Evolutionary conservation across 1,140 invertebrate genomes (phyloP).

Genomic region (Platyura marginata): DNA sequence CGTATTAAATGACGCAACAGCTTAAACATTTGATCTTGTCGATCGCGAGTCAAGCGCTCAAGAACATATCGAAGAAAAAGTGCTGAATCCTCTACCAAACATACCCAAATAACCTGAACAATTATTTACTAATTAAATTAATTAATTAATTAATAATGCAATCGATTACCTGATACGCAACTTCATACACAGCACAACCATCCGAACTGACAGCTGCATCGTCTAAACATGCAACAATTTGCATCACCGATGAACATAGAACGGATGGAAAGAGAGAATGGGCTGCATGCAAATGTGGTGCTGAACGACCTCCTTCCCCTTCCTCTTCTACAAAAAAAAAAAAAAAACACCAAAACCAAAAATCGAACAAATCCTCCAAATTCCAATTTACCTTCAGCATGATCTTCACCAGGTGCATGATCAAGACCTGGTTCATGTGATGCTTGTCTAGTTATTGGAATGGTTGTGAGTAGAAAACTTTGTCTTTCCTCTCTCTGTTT

Average conservation of each 20-base stretch:
- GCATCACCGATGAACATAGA: slow-evolving; percentile 83
- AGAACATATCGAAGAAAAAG: slow-evolving; percentile 90
- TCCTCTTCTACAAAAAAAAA: no score
- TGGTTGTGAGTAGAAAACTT: slow-evolving; percentile 92
- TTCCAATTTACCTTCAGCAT: slow-evolving; percentile 50
- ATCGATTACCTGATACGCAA: slow-evolving; percentile 58
- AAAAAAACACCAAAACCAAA: no score
- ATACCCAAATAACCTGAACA: slow-evolving; percentile 82
- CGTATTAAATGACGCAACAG: slow-evolving; percentile 79
- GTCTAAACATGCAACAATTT: slow-evolving; percentile 87
- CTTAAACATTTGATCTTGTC: slow-evolving; percentile 92
- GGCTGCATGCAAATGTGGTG: slow-evolving; percentile 59
- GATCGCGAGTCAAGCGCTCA: slow-evolving; percentile 86
- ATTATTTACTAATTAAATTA: not conserved
- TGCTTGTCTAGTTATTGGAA: slow-evolving; percentile 87
- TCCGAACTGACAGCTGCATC: slow-evolving; percentile 91
- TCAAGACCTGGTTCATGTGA: slow-evolving; percentile 89
- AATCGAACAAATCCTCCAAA: slow-evolving; percentile 19
- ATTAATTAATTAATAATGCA: not conserved
- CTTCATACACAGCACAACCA: slow-evolving; percentile 78
- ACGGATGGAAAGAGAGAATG: slow-evolving; percentile 93
- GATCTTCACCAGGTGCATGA: slow-evolving; percentile 64
- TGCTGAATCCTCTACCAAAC: slow-evolving; percentile 93
- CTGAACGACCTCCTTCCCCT: slow-evolving; percentile 44
- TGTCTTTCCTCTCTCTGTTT: slow-evolving; percentile 85